Evolutionary conservation across 2,113 vertebrate genomes (phyloP).

Genomic region (Xiphophorus hellerii): DNA sequence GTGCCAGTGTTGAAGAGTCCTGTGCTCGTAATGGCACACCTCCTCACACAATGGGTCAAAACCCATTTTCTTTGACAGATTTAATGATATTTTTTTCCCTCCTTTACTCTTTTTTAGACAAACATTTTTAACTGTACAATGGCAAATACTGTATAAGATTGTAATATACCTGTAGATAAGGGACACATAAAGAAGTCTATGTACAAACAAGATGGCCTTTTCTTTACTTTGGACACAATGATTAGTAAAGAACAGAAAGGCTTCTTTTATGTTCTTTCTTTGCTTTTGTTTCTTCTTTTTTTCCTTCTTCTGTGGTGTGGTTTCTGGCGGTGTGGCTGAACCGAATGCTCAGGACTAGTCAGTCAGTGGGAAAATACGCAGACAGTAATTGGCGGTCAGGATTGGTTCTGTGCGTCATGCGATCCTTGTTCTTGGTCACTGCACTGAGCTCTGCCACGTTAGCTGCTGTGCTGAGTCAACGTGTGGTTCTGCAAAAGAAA

Average conservation of each 20-base stretch:
- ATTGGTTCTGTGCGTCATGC: slow-evolving; percentile 49
- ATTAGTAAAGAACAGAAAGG: slow-evolving; percentile 58
- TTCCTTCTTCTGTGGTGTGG: slow-evolving; percentile 82
- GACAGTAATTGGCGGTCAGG: slow-evolving; percentile 67
- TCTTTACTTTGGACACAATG: slow-evolving; percentile 83
- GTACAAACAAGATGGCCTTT: slow-evolving; percentile 92
- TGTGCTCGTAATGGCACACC: slow-evolving; percentile 60
- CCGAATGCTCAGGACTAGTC: slow-evolving; percentile 90
- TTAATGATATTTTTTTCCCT: slow-evolving; percentile 46
- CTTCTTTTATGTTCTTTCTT: slow-evolving; percentile 46
- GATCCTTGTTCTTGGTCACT: slow-evolving; percentile 76
- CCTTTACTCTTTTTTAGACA: slow-evolving; percentile 52
- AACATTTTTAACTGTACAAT: slow-evolving; percentile 79
- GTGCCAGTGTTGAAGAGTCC: slow-evolving; percentile 62
- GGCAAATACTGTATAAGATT: slow-evolving; percentile 89
- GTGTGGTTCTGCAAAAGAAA: slow-evolving; percentile 91
- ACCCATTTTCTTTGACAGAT: slow-evolving; percentile 57
- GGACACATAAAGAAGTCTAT: slow-evolving; percentile 98
- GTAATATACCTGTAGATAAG: slow-evolving; percentile 88
- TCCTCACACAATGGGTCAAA: slow-evolving; percentile 52
- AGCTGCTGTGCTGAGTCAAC: slow-evolving; percentile 99
- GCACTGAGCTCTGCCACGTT: slow-evolving; percentile 83
- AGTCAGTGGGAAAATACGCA: slow-evolving; percentile 82
- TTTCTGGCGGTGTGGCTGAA: slow-evolving; percentile 90
- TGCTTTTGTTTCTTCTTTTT: slow-evolving; percentile 80